Evolutionary conservation across 1,140 invertebrate species (phyloP), one percentile per base, ranked within the genome.

Genomic region (Drosophila varians): DNA sequence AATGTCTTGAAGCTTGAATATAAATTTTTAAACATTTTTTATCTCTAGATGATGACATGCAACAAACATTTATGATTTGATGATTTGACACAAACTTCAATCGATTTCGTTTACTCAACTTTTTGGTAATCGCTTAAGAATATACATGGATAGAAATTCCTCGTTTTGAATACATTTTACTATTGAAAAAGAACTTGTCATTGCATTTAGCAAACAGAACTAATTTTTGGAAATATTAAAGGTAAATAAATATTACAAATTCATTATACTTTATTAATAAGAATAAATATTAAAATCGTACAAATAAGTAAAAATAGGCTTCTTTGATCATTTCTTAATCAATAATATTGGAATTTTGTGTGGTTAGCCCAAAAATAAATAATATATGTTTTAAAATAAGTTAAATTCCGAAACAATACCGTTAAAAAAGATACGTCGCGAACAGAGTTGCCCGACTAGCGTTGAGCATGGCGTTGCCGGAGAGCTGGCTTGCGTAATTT

Each of bases 81-180:
- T 61, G 40, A 64, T 16, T 64, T 38, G 21, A 16, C 60, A 46
- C 3, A 46, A 64, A 64, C 14, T 16, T 8, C 26, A 38, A 25
- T 36, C 57, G 34, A 46, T 61, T 26, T 14, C 43, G 19, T 61
- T 64, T 21, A n/a, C n/a, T n/a, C n/a, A n/a, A n/a, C n/a, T n/a
- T n/a, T n/a, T n/a, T n/a, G n/a, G n/a, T n/a, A n/a, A n/a, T n/a
- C n/a, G n/a, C n/a, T n/a, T n/a, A n/a, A n/a, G n/a, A n/a, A n/a
- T n/a, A n/a, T n/a, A n/a, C n/a, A n/a, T n/a, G n/a, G n/a, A n/a
- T n/a, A n/a, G n/a, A n/a, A n/a, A n/a, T n/a, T n/a, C n/a, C n/a
- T n/a, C n/a, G n/a, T n/a, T n/a, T n/a, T n/a, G n/a, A n/a, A n/a
- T n/a, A n/a, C n/a, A n/a, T n/a, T n/a, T n/a, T n/a, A n/a, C n/a